These are phyloP conservation scores for Rhyacichthys aspro DNA, from an alignment of 2,797 vertebrate genomes.

Conservation along the genomic window DNA sequence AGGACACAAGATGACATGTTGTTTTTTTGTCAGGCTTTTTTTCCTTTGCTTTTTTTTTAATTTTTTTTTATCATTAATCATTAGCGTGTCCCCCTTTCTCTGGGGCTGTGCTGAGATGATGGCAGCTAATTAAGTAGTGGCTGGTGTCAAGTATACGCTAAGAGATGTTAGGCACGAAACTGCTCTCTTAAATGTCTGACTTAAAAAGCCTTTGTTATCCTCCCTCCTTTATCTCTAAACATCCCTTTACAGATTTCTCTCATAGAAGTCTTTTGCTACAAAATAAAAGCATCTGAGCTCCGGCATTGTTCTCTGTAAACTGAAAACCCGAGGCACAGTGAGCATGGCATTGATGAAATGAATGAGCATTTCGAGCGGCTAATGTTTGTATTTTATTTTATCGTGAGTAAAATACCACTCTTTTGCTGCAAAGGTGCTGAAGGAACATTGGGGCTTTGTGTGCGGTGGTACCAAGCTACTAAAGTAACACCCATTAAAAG, in stretches of 20 bases:
- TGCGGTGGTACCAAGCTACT: slow-evolving; percentile 79
- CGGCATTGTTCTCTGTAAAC: background rate
- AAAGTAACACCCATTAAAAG: slow-evolving; percentile 99
- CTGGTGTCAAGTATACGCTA: slow-evolving; percentile 72
- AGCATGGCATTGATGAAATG: slow-evolving; percentile 61
- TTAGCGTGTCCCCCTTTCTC: slow-evolving; percentile 73
- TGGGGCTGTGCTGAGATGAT: slow-evolving; percentile 66
- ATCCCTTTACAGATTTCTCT: slow-evolving; percentile 5
- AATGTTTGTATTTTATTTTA: slow-evolving; percentile 82
- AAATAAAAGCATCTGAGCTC: background rate
- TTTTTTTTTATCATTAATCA: slow-evolving; percentile 81
- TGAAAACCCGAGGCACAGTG: background rate
- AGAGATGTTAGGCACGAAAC: slow-evolving; percentile 58
- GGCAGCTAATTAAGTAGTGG: slow-evolving; percentile 81
- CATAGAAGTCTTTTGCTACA: background rate
- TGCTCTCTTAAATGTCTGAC: slow-evolving; percentile 53
- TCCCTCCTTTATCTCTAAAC: slow-evolving; percentile 9
- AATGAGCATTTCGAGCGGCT: slow-evolving; percentile 83
- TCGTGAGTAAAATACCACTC: slow-evolving; percentile 68
- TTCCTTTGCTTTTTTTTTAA: slow-evolving; percentile 5
- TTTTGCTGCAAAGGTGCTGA: slow-evolving; percentile 67
- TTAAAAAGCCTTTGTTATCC: slow-evolving; percentile 37
- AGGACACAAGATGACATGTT: slow-evolving; percentile 67
- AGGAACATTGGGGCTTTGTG: slow-evolving; percentile 75
- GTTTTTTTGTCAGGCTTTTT: slow-evolving; percentile 65